A percentile compares a stretch with the other conserved stretches of the same genome.
These are phyloP conservation scores for Lates calcarifer DNA, from an alignment of 2,113 vertebrate genomes.

Conservation along the genomic window DNA sequence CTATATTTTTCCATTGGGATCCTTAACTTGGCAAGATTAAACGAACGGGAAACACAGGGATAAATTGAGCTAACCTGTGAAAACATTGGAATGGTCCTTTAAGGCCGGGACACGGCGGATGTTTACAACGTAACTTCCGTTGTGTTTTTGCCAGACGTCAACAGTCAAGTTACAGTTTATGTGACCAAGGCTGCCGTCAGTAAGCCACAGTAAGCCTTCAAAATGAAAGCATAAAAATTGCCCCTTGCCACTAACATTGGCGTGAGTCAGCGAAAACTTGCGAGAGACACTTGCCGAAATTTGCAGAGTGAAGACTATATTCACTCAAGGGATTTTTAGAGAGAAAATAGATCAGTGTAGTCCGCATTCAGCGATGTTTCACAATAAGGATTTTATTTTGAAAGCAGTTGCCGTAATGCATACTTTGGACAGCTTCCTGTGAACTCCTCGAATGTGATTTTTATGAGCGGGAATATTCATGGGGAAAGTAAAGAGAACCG, in stretches of 20 bases:
- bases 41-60: neutral
- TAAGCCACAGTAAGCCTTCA: neutral
- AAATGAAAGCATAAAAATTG: constrained; percentile 2
- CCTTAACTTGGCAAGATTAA: neutral
- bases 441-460: neutral
- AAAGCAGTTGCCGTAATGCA: neutral
- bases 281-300: too few relatives aligned
- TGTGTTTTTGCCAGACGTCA: neutral
- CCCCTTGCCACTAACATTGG: neutral
- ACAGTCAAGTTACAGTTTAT: too few relatives aligned
- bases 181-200: neutral
- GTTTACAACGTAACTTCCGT: constrained; percentile 11
- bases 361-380: neutral
- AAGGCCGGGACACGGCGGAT: neutral
- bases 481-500: accelerated
- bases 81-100: neutral
- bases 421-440: neutral
- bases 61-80: too few relatives aligned
- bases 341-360: neutral
- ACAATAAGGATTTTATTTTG: constrained; percentile 28
- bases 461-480: constrained; percentile 60
- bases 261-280: too few relatives aligned
- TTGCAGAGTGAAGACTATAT: too few relatives aligned
- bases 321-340: too few relatives aligned
- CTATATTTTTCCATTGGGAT: too few relatives aligned